Evolutionary conservation across 1,140 invertebrate genomes (phyloP), one percentile per base, ranked within the genome.

Genomic region (Helicoverpa armigera): DNA sequence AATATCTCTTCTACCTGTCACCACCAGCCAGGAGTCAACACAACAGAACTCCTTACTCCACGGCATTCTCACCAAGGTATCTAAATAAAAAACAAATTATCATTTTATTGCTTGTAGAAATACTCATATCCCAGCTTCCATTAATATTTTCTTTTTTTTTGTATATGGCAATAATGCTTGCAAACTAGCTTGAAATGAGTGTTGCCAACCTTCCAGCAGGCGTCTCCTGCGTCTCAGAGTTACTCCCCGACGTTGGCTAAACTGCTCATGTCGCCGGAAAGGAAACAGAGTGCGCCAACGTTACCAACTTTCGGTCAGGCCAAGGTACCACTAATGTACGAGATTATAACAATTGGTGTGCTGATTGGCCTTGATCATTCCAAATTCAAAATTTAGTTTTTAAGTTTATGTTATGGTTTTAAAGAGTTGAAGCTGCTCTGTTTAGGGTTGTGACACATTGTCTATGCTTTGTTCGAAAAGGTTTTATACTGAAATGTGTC

Each of bases 191-290:
- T 94, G 92, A 92, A 78, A 92, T 92, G 91, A 88, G 92, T 94
- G 91, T 94, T 94, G 93, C 92, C 92, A 93, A 92, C 89, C 83
- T 94, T 95, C 83, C 93, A 94, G 94, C 94, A 92, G 91, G 91
- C 87, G 91, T 81, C 89, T 84, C 89, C 91, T 87, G 90, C 91
- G 86, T 84, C 91, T 89, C 92, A 95, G 89, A 89, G 91, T 93
- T 98, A 97, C 94, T 97, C 97, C 83, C 97, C 97, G 69, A 98
- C 97, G 72, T 95, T 98, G 90, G 97, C 97, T 63, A 96, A 97
- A 92, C 95, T 98, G 82, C 95, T 98, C 80, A 98, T 97, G 43
- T 97, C 97, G 67, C 95, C 95, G 83, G 95, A 95, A 86, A 88
- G 94, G 87, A 93, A 91, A 91, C 91, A 93, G 90, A 87, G 89